Percentiles rank a stretch among this genome's conserved stretches.
Evolutionary conservation across 30 jellyfish, hydroid and myxozoan genomes (phyloP).

Genomic region (Phacellophora camtschatica): DNA sequence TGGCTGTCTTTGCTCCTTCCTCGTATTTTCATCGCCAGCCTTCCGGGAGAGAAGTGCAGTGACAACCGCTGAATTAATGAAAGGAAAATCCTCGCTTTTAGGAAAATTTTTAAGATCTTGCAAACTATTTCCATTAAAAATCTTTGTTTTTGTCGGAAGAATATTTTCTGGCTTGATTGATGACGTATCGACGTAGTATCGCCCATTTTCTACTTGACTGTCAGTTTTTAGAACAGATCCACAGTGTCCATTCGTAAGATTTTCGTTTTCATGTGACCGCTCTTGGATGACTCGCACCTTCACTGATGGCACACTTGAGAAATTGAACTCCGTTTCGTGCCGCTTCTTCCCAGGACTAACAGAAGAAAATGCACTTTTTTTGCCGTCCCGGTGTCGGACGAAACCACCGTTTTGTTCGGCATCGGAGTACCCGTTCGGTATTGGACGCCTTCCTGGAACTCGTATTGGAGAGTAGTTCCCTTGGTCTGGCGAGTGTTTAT

Average conservation of each 20-base stretch:
- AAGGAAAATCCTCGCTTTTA: constrained; percentile 13
- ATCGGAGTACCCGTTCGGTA: background rate
- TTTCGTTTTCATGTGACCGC: background rate
- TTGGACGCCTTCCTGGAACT: constrained; percentile 64
- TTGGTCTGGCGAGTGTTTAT: constrained; percentile 3
- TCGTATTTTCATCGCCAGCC: background rate
- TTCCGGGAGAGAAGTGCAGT: background rate
- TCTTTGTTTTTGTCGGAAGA: background rate
- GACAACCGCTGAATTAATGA: constrained; percentile 10
- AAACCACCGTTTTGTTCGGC: constrained; percentile 21
- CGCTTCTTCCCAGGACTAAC: constrained; percentile 61
- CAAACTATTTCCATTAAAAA: background rate
- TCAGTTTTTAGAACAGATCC: background rate
- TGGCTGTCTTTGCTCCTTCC: constrained; percentile 20
- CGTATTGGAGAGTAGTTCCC: constrained; percentile 48
- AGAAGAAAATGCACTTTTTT: constrained; percentile 49
- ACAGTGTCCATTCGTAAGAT: background rate
- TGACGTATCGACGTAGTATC: background rate
- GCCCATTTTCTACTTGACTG: background rate
- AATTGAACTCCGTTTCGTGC: constrained; percentile 11
- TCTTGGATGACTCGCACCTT: constrained; percentile 58
- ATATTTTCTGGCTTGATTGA: background rate
- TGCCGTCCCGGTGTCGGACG: constrained; percentile 29
- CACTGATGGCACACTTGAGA: constrained; percentile 36
- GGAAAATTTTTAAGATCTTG: background rate